These are phyloP conservation scores for Sminthopsis crassicaudata DNA, from an alignment of 2,113 vertebrate species.

Conservation along the genomic window DNA sequence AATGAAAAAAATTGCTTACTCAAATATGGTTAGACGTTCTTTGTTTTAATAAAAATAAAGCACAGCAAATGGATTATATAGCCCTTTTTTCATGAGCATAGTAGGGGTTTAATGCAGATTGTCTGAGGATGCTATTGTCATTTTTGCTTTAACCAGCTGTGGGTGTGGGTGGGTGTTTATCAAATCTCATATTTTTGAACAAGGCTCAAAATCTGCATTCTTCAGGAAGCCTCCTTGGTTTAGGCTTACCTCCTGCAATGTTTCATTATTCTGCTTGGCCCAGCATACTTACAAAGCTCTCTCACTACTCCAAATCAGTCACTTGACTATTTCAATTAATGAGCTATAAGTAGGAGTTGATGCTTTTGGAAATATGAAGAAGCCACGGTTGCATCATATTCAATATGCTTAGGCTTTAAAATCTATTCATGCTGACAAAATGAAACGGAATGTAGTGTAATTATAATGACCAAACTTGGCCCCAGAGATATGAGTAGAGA, in stretches of 20 bases:
- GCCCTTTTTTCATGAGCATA: neutral
- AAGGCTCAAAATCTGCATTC: neutral
- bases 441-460: neutral
- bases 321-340: conserved; percentile 7
- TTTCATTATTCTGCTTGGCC: conserved; percentile 20
- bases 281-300: neutral
- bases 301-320: conserved; percentile 4
- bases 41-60: neutral
- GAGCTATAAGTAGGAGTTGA: conserved; percentile 1
- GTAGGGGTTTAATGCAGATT: neutral
- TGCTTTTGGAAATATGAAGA: conserved; percentile 3
- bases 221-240: conserved; percentile 8
- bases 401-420: conserved; percentile 6
- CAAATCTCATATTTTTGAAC: neutral
- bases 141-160: neutral
- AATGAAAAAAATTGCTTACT: neutral
- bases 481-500: neutral
- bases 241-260: neutral
- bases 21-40: neutral
- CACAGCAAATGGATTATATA: neutral
- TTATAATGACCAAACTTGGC: conserved; percentile 5
- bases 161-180: neutral
- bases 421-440: conserved; percentile 6
- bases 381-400: neutral
- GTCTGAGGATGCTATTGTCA: neutral